Evolutionary conservation across 2,797 vertebrate species (phyloP), one percentile per base, ranked within the genome.

Genomic region (Enteromius treurensis): DNA sequence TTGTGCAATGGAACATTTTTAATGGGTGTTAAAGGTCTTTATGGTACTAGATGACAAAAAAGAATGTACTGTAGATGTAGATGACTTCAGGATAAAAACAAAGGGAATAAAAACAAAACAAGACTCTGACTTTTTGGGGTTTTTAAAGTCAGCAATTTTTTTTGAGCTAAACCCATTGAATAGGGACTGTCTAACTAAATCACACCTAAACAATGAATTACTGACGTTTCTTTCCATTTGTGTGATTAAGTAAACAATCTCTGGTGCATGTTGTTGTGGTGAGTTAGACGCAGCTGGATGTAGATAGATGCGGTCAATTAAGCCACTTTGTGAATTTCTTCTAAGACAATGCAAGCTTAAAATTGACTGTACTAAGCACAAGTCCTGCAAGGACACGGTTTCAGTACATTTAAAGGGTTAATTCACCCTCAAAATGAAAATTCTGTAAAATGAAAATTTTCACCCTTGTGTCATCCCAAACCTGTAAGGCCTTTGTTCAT

Each of bases 171-270:
- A 37, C 70, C 19, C 1, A 23, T 19, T 26, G 21, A 68, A 37
- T 21, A 42, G 17, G 32, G 14, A 23, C 32, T 7, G 64, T 49
- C 40, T 3, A 65, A 77, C 7, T 23, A 32, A 69, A 40, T 47
- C 3, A 42, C 40, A 51, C 58, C 49, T 26, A 69, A 21, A 49
- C 10, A 80, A 32, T 49, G 9, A 37, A 68, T 45, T 13, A 5
- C 47, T 2, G 26, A 60, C 75, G 70, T 58, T 84, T 68, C 53
- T 62, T 40, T 70, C n/a, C 19, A 19, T 19, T 37, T 64, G 53
- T 15, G 13, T 19, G 32, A 21, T 21, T 14, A 10, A 26, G n/a
- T 21, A 60, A 58, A 26, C 37, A 69, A 45, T 13, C n/a, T 15
- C 40, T 8, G 40, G 67, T 69, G 11, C 5, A 15, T 23, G 40